Evolutionary conservation across 2,888 invertebrate genomes (phyloP).

Genomic region (Leptinotarsa haldemani): DNA sequence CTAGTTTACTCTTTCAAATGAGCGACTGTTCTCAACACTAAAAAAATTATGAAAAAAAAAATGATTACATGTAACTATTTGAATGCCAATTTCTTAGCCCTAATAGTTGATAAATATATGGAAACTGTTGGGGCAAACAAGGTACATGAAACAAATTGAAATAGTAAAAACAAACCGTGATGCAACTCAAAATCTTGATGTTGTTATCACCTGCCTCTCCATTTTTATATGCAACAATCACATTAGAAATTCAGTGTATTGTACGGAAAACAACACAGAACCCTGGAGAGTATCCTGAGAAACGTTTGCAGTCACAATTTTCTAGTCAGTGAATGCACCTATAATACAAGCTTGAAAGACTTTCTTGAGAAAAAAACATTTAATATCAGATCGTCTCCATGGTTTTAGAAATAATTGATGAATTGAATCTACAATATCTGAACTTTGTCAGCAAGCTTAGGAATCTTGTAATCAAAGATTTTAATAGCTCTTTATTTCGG

Average conservation of each 20-base stretch:
- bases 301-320: not conserved
- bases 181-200: not conserved
- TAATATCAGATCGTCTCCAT: not conserved
- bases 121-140: too few species aligned
- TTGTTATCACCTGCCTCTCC: not conserved
- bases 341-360: not conserved
- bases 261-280: not conserved
- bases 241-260: not conserved
- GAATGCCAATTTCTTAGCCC: too few species aligned
- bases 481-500: conserved; percentile 9
- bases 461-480: conserved; percentile 5
- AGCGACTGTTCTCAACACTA: too few species aligned
- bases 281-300: not conserved
- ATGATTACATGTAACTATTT: too few species aligned
- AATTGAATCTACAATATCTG: conserved; percentile 19
- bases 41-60: too few species aligned
- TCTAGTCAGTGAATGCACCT: not conserved
- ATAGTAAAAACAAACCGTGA: too few species aligned
- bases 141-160: too few species aligned
- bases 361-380: not conserved
- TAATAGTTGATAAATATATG: too few species aligned
- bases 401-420: not conserved
- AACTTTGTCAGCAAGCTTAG: conserved; percentile 17
- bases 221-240: not conserved
- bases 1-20: too few species aligned